phyloP scores from a whole-genome alignment of 1,140 invertebrate genomes.

The Nasonia longicornis region DNA sequence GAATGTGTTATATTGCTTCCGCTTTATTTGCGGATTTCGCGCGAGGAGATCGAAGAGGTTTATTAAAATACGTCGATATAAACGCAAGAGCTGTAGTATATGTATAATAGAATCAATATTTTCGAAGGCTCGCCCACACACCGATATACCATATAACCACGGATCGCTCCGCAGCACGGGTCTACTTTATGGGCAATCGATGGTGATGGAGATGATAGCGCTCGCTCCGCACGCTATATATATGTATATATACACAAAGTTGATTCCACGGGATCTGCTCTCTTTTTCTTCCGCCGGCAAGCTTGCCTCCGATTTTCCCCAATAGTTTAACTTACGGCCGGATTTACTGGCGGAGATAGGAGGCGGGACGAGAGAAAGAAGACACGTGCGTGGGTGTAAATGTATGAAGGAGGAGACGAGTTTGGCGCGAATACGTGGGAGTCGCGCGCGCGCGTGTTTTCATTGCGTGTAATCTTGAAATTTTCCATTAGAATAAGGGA shows the following conservation, averaged over 20 bases:
- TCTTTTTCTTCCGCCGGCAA: background rate
- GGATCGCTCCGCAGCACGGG: conserved; percentile 58
- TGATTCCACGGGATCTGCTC: conserved; percentile 62
- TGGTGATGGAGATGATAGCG: conserved; percentile 70
- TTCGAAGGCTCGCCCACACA: too few species aligned
- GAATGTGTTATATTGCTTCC: too few species aligned
- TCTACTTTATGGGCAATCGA: conserved; percentile 71
- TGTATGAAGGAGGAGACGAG: background rate
- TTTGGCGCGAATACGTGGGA: background rate
- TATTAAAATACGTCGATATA: too few species aligned
- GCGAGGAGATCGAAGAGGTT: too few species aligned
- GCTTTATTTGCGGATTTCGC: background rate
- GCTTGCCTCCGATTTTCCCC: conserved; percentile 62
- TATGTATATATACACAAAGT: conserved; percentile 53
- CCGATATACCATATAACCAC: conserved; percentile 61
- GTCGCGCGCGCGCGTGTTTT: too few species aligned
- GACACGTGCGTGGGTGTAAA: background rate
- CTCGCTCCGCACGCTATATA: conserved; percentile 53
- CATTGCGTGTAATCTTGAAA: too few species aligned
- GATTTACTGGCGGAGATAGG: conserved; percentile 67
- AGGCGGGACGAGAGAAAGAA: conserved; percentile 18
- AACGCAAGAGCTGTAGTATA: too few species aligned
- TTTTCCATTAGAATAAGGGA: background rate
- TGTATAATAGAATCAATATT: too few species aligned
- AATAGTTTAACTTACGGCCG: conserved; percentile 70